These are phyloP conservation scores for Archips xylosteana DNA, from an alignment of 2,888 invertebrate genomes.

Conservation along the genomic window DNA sequence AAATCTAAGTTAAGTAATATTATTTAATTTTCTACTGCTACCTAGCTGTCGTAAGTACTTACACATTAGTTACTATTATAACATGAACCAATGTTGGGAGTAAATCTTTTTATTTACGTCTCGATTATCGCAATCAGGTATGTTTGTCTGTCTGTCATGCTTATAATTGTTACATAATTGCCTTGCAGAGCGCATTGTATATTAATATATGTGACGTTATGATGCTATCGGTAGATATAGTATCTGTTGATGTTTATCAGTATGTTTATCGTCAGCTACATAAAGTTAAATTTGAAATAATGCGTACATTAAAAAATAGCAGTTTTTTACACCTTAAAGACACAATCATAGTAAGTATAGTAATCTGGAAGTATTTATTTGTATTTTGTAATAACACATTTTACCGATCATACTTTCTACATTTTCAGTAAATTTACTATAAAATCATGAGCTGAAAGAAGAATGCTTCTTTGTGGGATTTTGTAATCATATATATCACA, in stretches of 20 bases:
- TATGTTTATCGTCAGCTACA: slow-evolving; percentile 37
- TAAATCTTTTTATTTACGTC: neutral
- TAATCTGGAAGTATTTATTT: neutral
- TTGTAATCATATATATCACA: neutral
- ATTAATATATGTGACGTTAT: slow-evolving; percentile 41
- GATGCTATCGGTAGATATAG: slow-evolving; percentile 55
- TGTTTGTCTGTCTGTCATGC: slow-evolving; percentile 46
- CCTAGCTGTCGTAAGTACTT: no score
- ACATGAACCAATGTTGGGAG: no score
- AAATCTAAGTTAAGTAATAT: no score
- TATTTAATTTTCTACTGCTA: no score
- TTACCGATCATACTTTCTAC: slow-evolving; percentile 1
- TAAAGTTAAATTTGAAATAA: slow-evolving; percentile 1
- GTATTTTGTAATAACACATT: neutral
- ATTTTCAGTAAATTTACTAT: neutral
- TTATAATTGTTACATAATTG: slow-evolving; percentile 61
- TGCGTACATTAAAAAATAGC: neutral
- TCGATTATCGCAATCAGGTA: neutral
- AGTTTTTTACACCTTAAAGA: neutral
- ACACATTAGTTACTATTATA: no score
- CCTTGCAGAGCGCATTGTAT: slow-evolving; percentile 62
- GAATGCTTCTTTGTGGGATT: slow-evolving; percentile 1
- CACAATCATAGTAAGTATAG: neutral
- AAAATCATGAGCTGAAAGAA: neutral
- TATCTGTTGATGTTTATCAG: slow-evolving; percentile 57